Percentiles rank a stretch among this genome's conserved stretches.
These are phyloP conservation scores for Hydrotaea diabolus DNA, from an alignment of 2,888 invertebrate genomes.

Conservation along the genomic window DNA sequence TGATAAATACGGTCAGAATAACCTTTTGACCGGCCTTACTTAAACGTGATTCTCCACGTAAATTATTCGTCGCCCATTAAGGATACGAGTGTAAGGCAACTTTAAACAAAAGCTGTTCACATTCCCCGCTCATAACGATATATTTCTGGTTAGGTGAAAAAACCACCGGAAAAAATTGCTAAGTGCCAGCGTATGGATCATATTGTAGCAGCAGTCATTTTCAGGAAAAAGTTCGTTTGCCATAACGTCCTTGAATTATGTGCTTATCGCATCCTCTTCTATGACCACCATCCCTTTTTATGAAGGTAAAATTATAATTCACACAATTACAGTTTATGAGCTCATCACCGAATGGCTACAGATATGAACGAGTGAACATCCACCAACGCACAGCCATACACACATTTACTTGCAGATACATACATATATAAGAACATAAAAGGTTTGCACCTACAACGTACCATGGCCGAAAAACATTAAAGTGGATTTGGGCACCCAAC, in stretches of 20 bases:
- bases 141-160: too few species aligned
- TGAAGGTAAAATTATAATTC: slow-evolving; percentile 16
- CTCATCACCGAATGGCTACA: slow-evolving; percentile 37
- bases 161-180: background rate
- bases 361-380: background rate
- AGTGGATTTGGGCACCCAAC: slow-evolving; percentile 16
- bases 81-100: background rate
- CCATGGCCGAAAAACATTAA: slow-evolving; percentile 24
- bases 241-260: slow-evolving; percentile 8
- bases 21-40: background rate
- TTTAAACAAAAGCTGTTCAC: slow-evolving; percentile 2
- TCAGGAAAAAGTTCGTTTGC: background rate
- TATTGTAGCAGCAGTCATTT: background rate
- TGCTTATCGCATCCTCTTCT: slow-evolving; percentile 18
- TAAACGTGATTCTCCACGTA: background rate
- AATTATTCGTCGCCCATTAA: background rate
- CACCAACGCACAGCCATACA: background rate
- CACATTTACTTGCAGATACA: too few species aligned
- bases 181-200: background rate
- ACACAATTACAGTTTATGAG: slow-evolving; percentile 53
- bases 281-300: slow-evolving; percentile 31
- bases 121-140: background rate
- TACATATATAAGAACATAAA: too few species aligned
- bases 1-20: background rate
- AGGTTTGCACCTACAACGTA: slow-evolving; percentile 43